Conservation (phyloP, 2,888 invertebrate genomes). For the Luperina nickerlii region DNA sequence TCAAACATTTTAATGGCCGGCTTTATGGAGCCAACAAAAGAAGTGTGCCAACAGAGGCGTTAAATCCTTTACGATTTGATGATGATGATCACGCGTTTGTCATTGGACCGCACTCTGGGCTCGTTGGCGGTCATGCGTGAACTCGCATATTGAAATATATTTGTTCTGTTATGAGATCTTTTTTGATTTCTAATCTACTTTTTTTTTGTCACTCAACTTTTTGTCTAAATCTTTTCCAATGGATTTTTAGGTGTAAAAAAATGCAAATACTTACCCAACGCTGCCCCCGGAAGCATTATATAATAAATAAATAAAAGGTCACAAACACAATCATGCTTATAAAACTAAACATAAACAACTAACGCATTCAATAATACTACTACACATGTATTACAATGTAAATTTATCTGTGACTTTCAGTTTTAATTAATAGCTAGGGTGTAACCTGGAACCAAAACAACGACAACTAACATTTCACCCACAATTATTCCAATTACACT, state of each 20-base stretch:
- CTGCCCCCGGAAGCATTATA: slow-evolving; percentile 67
- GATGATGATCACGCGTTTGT: slow-evolving; percentile 88
- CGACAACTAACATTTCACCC: slow-evolving; percentile 88
- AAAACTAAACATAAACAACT: slow-evolving; percentile 81
- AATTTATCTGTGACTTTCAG: slow-evolving; percentile 89
- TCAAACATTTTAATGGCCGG: slow-evolving; percentile 90
- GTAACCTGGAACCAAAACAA: slow-evolving; percentile 90
- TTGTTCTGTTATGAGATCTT: slow-evolving; percentile 61
- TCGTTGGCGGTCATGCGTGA: slow-evolving; percentile 77
- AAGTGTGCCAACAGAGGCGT: slow-evolving; percentile 90
- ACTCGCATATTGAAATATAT: slow-evolving; percentile 69
- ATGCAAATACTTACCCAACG: slow-evolving; percentile 52
- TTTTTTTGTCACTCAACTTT: slow-evolving; percentile 36
- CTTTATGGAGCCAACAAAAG: slow-evolving; percentile 89
- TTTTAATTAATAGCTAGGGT: slow-evolving; percentile 81
- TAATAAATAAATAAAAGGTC: slow-evolving; percentile 68
- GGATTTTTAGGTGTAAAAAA: slow-evolving; percentile 20
- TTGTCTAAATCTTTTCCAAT: slow-evolving; percentile 8
- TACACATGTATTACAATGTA: slow-evolving; percentile 81
- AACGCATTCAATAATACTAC: slow-evolving; percentile 83
- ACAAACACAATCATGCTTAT: slow-evolving; percentile 86
- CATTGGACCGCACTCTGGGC: slow-evolving; percentile 80
- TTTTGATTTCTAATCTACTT: slow-evolving; percentile 40
- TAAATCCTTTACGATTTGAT: slow-evolving; percentile 90
- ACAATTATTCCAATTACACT: slow-evolving; percentile 81